Evolutionary conservation across 1,140 invertebrate species (phyloP).

Genomic region (Teleopsis dalmanni): DNA sequence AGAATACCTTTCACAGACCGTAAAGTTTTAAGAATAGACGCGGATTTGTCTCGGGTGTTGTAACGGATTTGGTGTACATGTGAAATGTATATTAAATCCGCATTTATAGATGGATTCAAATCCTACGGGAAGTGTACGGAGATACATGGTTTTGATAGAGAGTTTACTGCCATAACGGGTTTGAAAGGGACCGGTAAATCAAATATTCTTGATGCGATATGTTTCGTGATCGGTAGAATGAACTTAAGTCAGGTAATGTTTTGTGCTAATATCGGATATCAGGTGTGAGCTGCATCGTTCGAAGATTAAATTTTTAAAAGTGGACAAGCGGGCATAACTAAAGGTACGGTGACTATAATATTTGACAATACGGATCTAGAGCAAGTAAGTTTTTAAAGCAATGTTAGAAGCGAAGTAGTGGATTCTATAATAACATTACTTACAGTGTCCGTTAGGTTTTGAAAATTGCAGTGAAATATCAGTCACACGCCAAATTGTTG

Average conservation of each 20-base stretch:
- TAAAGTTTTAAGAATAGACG: too few species aligned
- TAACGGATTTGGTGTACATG: too few species aligned
- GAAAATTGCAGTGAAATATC: conserved; percentile 88
- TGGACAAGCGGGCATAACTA: conserved; percentile 92
- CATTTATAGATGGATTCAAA: conserved; percentile 96
- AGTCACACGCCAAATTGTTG: conserved; percentile 78
- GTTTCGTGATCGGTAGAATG: conserved; percentile 94
- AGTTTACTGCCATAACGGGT: conserved; percentile 98
- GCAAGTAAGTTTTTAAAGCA: too few species aligned
- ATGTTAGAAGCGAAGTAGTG: too few species aligned
- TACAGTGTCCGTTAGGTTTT: conserved; percentile 90
- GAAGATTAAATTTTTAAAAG: conserved; percentile 96
- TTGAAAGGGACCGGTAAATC: conserved; percentile 99
- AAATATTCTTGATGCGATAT: conserved; percentile 97
- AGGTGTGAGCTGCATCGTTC: conserved; percentile 83
- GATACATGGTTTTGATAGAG: conserved; percentile 87
- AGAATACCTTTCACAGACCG: too few species aligned
- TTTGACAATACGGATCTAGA: conserved; percentile 88
- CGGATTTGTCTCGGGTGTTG: too few species aligned
- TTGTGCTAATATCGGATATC: too few species aligned
- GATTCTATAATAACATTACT: too few species aligned
- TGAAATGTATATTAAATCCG: conserved; percentile 88
- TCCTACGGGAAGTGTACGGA: conserved; percentile 92
- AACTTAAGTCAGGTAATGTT: conserved; percentile 87
- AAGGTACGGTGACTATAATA: conserved; percentile 91